Evolutionary conservation across 2,888 invertebrate species (phyloP).

Genomic region (Girardia tigrina): DNA sequence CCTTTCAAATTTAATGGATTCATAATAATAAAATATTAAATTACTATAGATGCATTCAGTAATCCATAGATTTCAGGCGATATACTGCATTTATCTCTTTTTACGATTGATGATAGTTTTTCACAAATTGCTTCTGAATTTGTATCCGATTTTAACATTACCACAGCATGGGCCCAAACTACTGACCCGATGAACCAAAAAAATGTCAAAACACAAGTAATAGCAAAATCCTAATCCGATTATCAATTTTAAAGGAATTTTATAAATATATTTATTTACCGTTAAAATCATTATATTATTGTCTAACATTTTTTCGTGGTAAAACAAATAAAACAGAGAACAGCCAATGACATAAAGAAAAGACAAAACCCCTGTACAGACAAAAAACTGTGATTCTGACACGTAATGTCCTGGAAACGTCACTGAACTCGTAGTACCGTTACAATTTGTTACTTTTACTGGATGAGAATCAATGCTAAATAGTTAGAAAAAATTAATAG

Average conservation of each 20-base stretch:
- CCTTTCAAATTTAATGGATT: no score
- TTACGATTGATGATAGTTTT: no score
- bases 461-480: background rate
- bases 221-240: background rate
- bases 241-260: background rate
- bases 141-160: background rate
- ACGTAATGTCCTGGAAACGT: background rate
- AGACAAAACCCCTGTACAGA: background rate
- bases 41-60: no score
- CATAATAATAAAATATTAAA: no score
- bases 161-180: background rate
- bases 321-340: background rate
- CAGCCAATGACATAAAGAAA: background rate
- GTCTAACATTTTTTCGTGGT: background rate
- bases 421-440: background rate
- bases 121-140: no score
- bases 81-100: no score
- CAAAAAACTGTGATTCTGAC: background rate
- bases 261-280: background rate
- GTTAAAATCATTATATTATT: background rate
- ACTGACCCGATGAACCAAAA: background rate
- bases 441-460: background rate
- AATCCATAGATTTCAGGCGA: no score
- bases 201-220: background rate
- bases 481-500: no score